Conservation (phyloP, 2,113 vertebrate genomes). For the Microcebus tavaratra region DNA sequence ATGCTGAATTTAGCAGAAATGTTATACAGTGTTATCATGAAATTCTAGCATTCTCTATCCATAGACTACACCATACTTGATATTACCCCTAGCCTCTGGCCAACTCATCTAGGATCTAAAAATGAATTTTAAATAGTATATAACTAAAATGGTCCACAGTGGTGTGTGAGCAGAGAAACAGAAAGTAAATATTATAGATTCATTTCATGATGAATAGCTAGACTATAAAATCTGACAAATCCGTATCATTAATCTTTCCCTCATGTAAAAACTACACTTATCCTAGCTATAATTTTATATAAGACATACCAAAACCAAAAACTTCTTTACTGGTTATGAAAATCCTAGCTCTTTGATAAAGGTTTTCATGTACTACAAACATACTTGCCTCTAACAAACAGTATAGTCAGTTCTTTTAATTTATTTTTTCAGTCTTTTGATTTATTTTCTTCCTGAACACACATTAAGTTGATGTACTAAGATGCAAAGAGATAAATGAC, state of each 20-base stretch:
- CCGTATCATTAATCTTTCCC: conserved; percentile 18
- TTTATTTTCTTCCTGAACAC: conserved; percentile 39
- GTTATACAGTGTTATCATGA: not conserved
- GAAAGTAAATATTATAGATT: conserved; percentile 14
- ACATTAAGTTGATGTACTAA: conserved; percentile 30
- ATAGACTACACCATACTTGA: not conserved
- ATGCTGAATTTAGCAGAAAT: not conserved
- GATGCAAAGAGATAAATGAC: conserved; percentile 48
- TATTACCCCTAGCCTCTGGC: not conserved
- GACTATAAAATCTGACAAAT: conserved; percentile 44
- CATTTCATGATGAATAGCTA: conserved; percentile 8
- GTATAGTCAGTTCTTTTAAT: conserved; percentile 9
- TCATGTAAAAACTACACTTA: conserved; percentile 32
- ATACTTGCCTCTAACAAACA: not conserved
- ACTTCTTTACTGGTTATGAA: not conserved
- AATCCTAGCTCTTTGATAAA: not conserved
- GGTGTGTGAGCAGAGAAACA: not conserved
- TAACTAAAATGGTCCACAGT: conserved; percentile 11
- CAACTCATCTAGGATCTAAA: conserved; percentile 34
- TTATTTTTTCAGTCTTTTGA: not conserved
- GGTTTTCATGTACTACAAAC: not conserved
- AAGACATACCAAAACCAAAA: not conserved
- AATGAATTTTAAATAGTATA: not conserved
- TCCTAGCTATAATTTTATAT: not conserved
- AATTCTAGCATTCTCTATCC: not conserved